phyloP scores from a whole-genome alignment of 1,140 invertebrate genomes.

The Rhopalosiphum padi region DNA sequence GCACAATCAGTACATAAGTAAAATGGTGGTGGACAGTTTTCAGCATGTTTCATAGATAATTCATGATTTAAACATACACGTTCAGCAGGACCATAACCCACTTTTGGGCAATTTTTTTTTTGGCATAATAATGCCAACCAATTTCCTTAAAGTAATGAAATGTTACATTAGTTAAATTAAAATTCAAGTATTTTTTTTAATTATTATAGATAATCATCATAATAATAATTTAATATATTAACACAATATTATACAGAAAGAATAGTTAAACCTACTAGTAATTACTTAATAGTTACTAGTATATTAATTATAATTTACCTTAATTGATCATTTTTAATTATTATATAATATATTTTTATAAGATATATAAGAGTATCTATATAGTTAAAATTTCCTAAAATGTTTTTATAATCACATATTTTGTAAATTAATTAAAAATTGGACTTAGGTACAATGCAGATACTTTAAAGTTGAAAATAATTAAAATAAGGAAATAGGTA shows the following conservation, averaged over 20 bases:
- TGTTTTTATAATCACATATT: neutral
- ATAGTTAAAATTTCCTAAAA: neutral
- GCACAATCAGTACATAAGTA: slow-evolving; percentile 97
- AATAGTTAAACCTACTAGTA: too few relatives aligned
- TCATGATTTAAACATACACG: slow-evolving; percentile 91
- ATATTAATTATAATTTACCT: neutral
- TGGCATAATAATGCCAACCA: slow-evolving; percentile 82
- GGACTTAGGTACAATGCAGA: neutral
- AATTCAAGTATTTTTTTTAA: neutral
- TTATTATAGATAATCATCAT: neutral
- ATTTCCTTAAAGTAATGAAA: slow-evolving; percentile 65
- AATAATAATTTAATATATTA: too few relatives aligned
- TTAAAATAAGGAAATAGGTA: too few relatives aligned
- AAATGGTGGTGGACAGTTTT: slow-evolving; percentile 88
- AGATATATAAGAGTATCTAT: neutral
- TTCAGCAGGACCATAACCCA: slow-evolving; percentile 83
- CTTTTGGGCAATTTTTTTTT: slow-evolving; percentile 83
- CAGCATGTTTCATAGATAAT: slow-evolving; percentile 82
- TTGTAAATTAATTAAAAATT: neutral
- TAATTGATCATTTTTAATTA: neutral
- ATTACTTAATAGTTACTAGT: neutral
- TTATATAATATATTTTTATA: neutral
- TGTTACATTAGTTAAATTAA: neutral
- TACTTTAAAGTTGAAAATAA: neutral
- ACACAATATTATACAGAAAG: too few relatives aligned